Conservation (phyloP, 2,113 vertebrate species). For the Pygoscelis adeliae region DNA sequence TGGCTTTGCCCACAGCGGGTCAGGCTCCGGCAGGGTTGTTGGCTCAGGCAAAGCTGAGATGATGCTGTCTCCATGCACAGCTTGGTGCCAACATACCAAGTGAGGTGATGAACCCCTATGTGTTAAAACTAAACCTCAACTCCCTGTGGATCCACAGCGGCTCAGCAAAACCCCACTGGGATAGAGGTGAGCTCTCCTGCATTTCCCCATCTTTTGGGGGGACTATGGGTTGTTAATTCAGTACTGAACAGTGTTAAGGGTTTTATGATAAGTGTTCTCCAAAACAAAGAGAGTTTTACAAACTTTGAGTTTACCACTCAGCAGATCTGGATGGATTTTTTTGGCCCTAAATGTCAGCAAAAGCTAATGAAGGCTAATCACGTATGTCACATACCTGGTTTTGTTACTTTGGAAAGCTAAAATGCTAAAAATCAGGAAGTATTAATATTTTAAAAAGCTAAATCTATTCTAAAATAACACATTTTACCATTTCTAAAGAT, state of each 20-base stretch:
- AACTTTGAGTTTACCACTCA: neutral
- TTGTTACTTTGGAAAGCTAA: neutral
- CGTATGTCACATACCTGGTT: neutral
- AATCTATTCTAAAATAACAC: neutral
- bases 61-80: neutral
- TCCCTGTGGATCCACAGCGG: neutral
- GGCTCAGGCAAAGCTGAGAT: neutral
- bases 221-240: neutral
- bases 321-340: neutral
- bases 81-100: accelerated
- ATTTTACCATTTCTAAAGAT: neutral
- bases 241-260: neutral
- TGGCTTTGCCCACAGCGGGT: accelerated
- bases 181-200: neutral
- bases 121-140: neutral
- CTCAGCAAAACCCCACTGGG: neutral
- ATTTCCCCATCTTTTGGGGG: neutral
- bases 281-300: neutral
- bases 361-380: neutral
- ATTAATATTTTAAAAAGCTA: neutral
- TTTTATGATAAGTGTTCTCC: neutral
- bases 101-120: accelerated
- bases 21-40: neutral
- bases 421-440: neutral
- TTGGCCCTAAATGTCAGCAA: neutral